phyloP scores from a whole-genome alignment of 2,888 invertebrate species.

The Tachina fera region DNA sequence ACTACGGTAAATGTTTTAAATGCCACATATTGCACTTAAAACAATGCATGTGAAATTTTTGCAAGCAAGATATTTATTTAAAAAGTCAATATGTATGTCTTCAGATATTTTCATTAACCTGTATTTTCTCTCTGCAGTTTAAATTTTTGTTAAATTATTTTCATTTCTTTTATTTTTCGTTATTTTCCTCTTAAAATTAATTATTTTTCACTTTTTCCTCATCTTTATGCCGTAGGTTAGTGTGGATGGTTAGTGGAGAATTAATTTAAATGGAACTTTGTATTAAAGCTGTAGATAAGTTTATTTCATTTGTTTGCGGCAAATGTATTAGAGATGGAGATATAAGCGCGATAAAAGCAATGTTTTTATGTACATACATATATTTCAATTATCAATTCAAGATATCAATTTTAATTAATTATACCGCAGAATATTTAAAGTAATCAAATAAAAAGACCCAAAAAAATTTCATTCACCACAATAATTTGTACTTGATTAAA shows the following conservation, averaged over 20 bases:
- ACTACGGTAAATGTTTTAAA: conserved; percentile 50
- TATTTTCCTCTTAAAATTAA: conserved; percentile 9
- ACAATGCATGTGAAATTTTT: too few species aligned
- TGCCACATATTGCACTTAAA: conserved; percentile 25
- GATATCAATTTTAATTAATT: too few species aligned
- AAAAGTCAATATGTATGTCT: conserved; percentile 27
- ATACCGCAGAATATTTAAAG: too few species aligned
- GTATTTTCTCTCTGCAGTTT: background rate
- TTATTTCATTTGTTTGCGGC: background rate
- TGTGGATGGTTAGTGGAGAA: background rate
- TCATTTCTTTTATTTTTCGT: background rate
- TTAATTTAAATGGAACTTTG: conserved; percentile 13
- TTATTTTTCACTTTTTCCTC: conserved; percentile 50
- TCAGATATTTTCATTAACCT: background rate
- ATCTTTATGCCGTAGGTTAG: background rate
- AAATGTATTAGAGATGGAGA: too few species aligned
- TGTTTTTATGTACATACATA: too few species aligned
- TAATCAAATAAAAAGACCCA: too few species aligned
- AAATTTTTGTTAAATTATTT: background rate
- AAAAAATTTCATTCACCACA: too few species aligned
- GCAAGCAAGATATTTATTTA: too few species aligned
- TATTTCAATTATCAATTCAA: too few species aligned
- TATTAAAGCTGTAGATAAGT: conserved; percentile 5
- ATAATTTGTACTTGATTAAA: too few species aligned
- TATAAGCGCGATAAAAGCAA: conserved; percentile 23